Evolutionary conservation across 2,113 vertebrate genomes (phyloP).

Genomic region (Chionomys nivalis): DNA sequence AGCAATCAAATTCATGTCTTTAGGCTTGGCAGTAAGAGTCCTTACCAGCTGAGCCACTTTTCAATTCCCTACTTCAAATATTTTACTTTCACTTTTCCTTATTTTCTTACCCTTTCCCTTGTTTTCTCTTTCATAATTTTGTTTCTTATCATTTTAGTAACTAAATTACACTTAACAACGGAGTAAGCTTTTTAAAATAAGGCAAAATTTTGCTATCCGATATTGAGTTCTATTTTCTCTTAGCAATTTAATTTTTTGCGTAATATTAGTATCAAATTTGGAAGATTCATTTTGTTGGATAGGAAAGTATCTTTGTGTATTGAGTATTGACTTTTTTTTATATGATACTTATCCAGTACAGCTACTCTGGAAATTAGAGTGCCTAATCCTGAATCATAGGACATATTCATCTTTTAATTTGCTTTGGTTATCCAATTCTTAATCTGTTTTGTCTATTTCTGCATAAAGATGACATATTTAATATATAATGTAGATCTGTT

Average conservation of each 20-base stretch:
- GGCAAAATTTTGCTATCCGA: not conserved
- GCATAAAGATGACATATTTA: not conserved
- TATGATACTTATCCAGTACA: not conserved
- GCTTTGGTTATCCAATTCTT: not conserved
- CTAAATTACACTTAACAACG: not conserved
- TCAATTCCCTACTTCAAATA: not conserved
- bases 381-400: accelerated
- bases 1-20: not conserved
- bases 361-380: not conserved
- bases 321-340: not conserved
- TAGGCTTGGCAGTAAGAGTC: not conserved
- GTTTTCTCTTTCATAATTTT: not conserved
- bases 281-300: not conserved
- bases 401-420: not conserved
- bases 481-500: not conserved
- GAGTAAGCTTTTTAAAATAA: not conserved
- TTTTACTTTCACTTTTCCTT: not conserved
- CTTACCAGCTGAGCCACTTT: not conserved
- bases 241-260: not conserved
- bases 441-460: slow-evolving; percentile 2
- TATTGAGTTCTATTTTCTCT: not conserved
- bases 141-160: not conserved
- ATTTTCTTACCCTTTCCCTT: not conserved
- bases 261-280: not conserved
- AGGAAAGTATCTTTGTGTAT: no score